Percentiles rank a stretch among this genome's conserved stretches.
phyloP scores from a whole-genome alignment of 2,888 invertebrate genomes.

The Pristionchus maxplancki region DNA sequence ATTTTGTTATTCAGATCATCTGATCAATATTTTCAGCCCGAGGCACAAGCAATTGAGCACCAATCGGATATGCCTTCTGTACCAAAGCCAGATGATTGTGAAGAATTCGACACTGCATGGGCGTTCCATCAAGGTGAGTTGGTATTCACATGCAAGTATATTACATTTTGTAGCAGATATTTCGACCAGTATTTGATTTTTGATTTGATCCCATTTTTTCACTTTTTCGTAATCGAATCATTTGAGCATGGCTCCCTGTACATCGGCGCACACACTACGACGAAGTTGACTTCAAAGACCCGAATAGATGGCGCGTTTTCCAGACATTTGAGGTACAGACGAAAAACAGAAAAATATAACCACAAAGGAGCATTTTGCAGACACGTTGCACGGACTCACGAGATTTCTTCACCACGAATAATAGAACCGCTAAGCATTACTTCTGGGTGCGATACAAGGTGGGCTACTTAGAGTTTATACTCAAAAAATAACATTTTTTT shows the following conservation, averaged over 20 bases:
- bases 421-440: neutral
- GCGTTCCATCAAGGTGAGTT: neutral
- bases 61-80: constrained; percentile 23
- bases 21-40: neutral
- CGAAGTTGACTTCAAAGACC: neutral
- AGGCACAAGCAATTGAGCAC: constrained; percentile 1
- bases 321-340: neutral
- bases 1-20: neutral
- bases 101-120: constrained; percentile 6
- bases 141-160: no score
- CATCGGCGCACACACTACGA: neutral
- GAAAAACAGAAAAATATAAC: neutral
- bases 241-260: neutral
- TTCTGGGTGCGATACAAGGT: constrained; percentile 40
- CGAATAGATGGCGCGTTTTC: neutral
- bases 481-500: no score
- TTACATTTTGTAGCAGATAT: no score
- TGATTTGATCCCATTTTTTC: no score
- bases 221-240: no score
- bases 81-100: constrained; percentile 22
- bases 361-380: neutral
- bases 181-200: no score
- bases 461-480: neutral
- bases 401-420: neutral
- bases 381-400: neutral